These are phyloP conservation scores for Thymelicus lineola DNA, from an alignment of 2,888 invertebrate species.

Conservation along the genomic window DNA sequence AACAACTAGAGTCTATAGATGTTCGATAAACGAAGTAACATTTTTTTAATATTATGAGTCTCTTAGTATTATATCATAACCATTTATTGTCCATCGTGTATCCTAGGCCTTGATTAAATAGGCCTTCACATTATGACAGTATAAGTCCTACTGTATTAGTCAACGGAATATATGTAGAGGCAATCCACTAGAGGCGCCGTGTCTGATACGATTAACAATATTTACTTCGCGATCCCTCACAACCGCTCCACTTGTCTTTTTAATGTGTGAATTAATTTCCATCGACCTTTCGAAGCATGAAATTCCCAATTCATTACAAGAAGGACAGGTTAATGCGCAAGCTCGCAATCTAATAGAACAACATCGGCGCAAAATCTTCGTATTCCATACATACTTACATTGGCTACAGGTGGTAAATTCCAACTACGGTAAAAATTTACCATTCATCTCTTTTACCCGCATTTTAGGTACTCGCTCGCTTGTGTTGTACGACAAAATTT, in stretches of 20 bases:
- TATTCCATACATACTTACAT: conserved; percentile 57
- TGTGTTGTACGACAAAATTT: conserved; percentile 63
- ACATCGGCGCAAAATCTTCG: conserved; percentile 56
- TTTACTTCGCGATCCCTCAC: conserved; percentile 65
- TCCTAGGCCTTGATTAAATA: neutral
- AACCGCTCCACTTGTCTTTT: conserved; percentile 65
- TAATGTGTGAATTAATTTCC: conserved; percentile 81
- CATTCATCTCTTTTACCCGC: conserved; percentile 39
- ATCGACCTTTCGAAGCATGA: conserved; percentile 72
- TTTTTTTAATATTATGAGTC: too few relatives aligned
- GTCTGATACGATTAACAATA: conserved; percentile 69
- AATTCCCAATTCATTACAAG: conserved; percentile 77
- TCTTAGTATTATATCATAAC: too few relatives aligned
- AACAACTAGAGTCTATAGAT: too few relatives aligned
- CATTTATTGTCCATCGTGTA: neutral
- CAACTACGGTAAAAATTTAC: conserved; percentile 60
- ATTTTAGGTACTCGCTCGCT: conserved; percentile 63
- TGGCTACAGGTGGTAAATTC: conserved; percentile 65
- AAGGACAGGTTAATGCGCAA: conserved; percentile 72
- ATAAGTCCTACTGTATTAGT: conserved; percentile 7
- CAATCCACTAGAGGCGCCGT: conserved; percentile 44
- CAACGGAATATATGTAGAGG: conserved; percentile 1
- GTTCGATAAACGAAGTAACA: too few relatives aligned
- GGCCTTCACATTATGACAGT: conserved; percentile 5
- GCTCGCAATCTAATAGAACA: conserved; percentile 55